Base-by-base conservation (phyloP, 2,797 vertebrate species). In the Halcyon smyrnensis region DNA sequence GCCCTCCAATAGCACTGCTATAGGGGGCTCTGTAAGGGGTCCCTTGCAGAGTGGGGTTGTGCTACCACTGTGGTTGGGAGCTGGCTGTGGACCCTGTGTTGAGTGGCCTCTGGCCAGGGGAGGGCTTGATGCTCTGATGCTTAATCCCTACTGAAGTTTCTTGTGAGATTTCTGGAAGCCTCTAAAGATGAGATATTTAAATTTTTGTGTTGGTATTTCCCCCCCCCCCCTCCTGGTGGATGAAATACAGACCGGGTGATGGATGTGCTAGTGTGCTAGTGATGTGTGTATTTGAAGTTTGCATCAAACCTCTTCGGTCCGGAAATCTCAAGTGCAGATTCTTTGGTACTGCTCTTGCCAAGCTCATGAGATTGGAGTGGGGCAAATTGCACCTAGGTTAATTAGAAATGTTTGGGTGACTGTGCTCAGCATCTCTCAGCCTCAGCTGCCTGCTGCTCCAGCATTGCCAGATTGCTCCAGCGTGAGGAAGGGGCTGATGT, bases 331-430 rank as follows among this genome's bases (percentile, higher is more conserved):
- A 45, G 25, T 28, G 15, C 41, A 57, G 32, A 23, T 9, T 82
- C 5, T 28, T 65, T 79, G 77, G 11, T 43, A 21, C 46, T 3
- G 3, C 30, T 73, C 13, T 77, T 6, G 1, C 67, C 36, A 51
- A 30, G 30, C 30, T 84, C 60, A 74, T 16, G 11, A 63, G 50
- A 13, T 69, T 0, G 0, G 37, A 57, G 34, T 1, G 2, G 13
- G 18, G 4, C 27, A 68, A 75, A 46, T 14, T 51, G 62, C 67
- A 56, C 11, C 0, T 2, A 68, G 18, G 14, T 24, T 28, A 41
- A 64, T 36, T 37, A n/a, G 68, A n/a, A n/a, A 50, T 8, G 1
- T 69, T 51, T 77, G 69, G 34, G 30, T 62, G 56, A 25, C 5
- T 48, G 50, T 16, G 32, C 15, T 68, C 14, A 11, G n/a, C 37